These are phyloP conservation scores for Formica exsecta DNA, from an alignment of 1,140 invertebrate species.

Conservation along the genomic window DNA sequence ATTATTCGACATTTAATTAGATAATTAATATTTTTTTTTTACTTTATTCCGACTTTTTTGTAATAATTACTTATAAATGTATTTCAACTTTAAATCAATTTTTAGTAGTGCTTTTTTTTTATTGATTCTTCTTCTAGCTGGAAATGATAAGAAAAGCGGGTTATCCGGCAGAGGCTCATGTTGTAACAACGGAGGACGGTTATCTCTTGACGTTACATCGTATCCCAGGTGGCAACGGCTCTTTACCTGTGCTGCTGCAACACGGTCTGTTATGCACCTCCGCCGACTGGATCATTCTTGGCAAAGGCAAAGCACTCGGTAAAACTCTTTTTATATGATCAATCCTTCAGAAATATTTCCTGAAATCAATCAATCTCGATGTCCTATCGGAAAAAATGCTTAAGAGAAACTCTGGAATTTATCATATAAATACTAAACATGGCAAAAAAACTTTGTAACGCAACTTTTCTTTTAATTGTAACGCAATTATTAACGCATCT, in stretches of 20 bases:
- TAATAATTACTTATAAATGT: neutral
- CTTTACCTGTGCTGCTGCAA: slow-evolving; percentile 87
- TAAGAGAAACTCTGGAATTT: neutral
- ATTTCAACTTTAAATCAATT: neutral
- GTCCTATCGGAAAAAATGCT: neutral
- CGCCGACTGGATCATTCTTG: slow-evolving; percentile 89
- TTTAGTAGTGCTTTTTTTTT: neutral
- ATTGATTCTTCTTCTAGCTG: slow-evolving; percentile 81
- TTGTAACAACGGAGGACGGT: slow-evolving; percentile 90
- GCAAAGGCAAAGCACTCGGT: slow-evolving; percentile 89
- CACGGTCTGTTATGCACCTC: slow-evolving; percentile 91
- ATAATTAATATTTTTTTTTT: neutral
- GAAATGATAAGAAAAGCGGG: slow-evolving; percentile 89
- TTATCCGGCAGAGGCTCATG: slow-evolving; percentile 90
- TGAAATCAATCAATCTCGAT: neutral
- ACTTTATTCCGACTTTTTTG: no score
- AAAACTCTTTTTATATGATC: slow-evolving; percentile 19
- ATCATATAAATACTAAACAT: neutral
- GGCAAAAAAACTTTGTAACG: neutral
- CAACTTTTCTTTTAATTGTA: neutral
- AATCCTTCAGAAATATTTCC: neutral
- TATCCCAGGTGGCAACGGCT: slow-evolving; percentile 87
- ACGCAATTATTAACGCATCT: neutral
- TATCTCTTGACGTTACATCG: slow-evolving; percentile 91
- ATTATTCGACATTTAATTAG: neutral